Evolutionary conservation across 2,797 vertebrate genomes (phyloP).

Genomic region (Gouania willdenowi): DNA sequence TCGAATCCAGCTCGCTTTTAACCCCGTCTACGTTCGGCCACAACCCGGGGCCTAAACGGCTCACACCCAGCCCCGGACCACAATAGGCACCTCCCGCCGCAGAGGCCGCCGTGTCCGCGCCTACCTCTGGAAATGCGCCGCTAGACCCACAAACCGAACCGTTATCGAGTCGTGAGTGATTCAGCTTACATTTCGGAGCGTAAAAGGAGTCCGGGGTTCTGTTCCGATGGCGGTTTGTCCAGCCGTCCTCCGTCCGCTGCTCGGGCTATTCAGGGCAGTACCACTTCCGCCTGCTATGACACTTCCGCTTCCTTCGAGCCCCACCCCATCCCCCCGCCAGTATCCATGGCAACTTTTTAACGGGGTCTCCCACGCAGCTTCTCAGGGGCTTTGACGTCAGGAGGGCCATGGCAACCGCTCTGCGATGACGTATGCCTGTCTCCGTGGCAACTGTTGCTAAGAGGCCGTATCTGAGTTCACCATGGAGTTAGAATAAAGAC

Average conservation of each 20-base stretch:
- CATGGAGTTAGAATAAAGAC: slow-evolving; percentile 43
- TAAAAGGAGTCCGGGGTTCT: slow-evolving; percentile 68
- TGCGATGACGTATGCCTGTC: slow-evolving; percentile 73
- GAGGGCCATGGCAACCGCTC: slow-evolving; percentile 73
- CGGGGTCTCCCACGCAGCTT: slow-evolving; percentile 73
- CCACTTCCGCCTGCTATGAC: slow-evolving; percentile 84
- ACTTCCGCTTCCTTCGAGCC: slow-evolving; percentile 86
- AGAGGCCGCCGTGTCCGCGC: slow-evolving; percentile 36
- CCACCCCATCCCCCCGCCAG: slow-evolving; percentile 74
- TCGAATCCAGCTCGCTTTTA: too few relatives aligned
- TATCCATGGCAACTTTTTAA: slow-evolving; percentile 67
- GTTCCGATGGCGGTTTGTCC: slow-evolving; percentile 70
- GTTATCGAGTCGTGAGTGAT: slow-evolving; percentile 23
- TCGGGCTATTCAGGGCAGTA: slow-evolving; percentile 83
- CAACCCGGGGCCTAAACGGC: slow-evolving; percentile 72
- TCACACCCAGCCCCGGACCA: slow-evolving; percentile 71
- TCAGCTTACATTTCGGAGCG: slow-evolving; percentile 74
- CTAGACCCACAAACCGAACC: background rate
- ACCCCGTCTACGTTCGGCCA: slow-evolving; percentile 19
- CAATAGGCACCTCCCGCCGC: slow-evolving; percentile 76
- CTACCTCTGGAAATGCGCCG: background rate
- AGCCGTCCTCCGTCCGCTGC: slow-evolving; percentile 79
- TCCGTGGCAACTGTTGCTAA: slow-evolving; percentile 74
- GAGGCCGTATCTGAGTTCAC: slow-evolving; percentile 55
- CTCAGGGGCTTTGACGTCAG: slow-evolving; percentile 78